Base-by-base conservation (phyloP, 1,140 invertebrate species). In the Trachymyrmex septentrionalis region DNA sequence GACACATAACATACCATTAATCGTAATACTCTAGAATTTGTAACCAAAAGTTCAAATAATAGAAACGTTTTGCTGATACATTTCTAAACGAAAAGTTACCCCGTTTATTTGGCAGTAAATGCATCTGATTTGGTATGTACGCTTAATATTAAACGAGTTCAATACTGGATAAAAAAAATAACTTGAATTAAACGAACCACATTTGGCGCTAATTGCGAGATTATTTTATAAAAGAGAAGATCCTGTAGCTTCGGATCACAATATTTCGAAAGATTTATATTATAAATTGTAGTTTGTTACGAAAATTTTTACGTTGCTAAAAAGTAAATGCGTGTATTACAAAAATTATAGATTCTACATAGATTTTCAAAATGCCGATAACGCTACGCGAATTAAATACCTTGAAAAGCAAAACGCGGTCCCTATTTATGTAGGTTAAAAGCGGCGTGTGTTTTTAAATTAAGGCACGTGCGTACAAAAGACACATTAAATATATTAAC, bases 401-500 rank as follows among this genome's bases (percentile, higher is more conserved):
- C 30, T 34, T 19, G 3, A 14, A 44, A 57, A 55, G 4, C 14
- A 14, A 38, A 71, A 81, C 9, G 34, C 48, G 3, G 3, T 4
- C 48, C 0, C 6, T 4, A 21, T 71, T 3, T 27, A 30, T 63
- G 21, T 44, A 14, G 14, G 9, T 71, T 69, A 55, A 12, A 50
- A 71, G 7, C 14, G 14, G 9, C 14, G 19, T 21, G 14, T 67
- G n/a, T 69, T 69, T 80, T 80, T 69, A 80, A 80, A 69, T 69
- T 38, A 69, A 34, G 9, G 9, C n/a, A 7, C n/a, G 16, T 38
- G 48, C 14, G 63, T 69, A 69, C 63, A 69, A 80, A 69, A 10
- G 21, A 80, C 21, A 69, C 27, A 80, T 80, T 80, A 80, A 55
- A 69, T 80, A 38, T 9, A 69, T 80, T 81, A 57, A 30, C n/a